Evolutionary conservation across 2,888 invertebrate species (phyloP).

Genomic region (Crocallis elinguaria): DNA sequence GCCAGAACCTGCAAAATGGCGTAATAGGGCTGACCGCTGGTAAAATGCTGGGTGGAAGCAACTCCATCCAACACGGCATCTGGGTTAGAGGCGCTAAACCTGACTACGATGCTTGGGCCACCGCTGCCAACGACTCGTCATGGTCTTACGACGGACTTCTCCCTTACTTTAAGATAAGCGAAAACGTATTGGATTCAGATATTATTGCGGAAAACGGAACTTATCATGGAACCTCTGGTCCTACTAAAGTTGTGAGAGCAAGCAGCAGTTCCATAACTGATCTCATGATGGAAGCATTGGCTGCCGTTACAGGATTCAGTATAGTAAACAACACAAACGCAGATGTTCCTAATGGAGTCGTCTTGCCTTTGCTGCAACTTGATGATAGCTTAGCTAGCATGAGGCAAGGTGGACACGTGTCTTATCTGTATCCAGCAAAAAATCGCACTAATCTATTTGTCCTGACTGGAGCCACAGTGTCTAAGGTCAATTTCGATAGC

Average conservation of each 20-base stretch:
- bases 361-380: slow-evolving; percentile 39
- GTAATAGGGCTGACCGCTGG: slow-evolving; percentile 44
- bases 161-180: slow-evolving; percentile 51
- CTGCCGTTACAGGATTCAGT: slow-evolving; percentile 38
- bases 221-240: slow-evolving; percentile 45
- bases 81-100: slow-evolving; percentile 42
- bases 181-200: slow-evolving; percentile 42
- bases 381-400: slow-evolving; percentile 1
- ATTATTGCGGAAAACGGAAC: slow-evolving; percentile 25
- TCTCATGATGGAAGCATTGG: slow-evolving; percentile 36
- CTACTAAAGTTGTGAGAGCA: slow-evolving; percentile 38
- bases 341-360: slow-evolving; percentile 32
- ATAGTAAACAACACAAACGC: slow-evolving; percentile 40
- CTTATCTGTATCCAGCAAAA: slow-evolving; percentile 39
- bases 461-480: slow-evolving; percentile 41
- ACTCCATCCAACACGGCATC: slow-evolving; percentile 44
- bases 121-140: slow-evolving; percentile 35
- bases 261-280: slow-evolving; percentile 17
- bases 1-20: slow-evolving; percentile 33
- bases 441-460: slow-evolving; percentile 44
- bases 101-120: slow-evolving; percentile 51
- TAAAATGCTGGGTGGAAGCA: slow-evolving; percentile 58
- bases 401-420: slow-evolving; percentile 40
- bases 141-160: slow-evolving; percentile 47
- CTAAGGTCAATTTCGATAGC: slow-evolving; percentile 47